A percentile compares a stretch with the other conserved stretches of the same genome.
These are phyloP conservation scores for Argentina silus DNA, from an alignment of 2,797 vertebrate genomes.

Conservation along the genomic window DNA sequence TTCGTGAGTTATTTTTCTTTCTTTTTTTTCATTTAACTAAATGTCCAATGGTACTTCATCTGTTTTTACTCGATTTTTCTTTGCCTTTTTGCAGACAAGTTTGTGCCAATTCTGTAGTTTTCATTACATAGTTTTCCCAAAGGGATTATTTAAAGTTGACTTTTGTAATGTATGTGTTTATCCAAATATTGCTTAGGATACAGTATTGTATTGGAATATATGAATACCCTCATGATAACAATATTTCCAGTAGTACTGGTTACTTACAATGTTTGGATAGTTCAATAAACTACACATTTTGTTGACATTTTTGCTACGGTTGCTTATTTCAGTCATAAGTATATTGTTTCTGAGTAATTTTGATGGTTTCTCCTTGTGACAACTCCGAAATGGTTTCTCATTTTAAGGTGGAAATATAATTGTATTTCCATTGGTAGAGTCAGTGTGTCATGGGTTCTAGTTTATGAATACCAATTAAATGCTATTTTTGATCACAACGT, in stretches of 20 bases:
- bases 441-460: too few species aligned
- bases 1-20: conserved; percentile 61
- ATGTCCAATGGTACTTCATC: conserved; percentile 65
- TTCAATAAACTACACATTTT: conserved; percentile 79
- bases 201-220: conserved; percentile 41
- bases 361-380: not conserved
- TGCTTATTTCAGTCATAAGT: conserved; percentile 22
- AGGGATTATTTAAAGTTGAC: conserved; percentile 63
- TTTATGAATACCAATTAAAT: too few species aligned
- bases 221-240: conserved; percentile 57
- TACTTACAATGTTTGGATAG: conserved; percentile 74
- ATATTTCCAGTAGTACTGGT: conserved; percentile 66
- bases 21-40: conserved; percentile 66
- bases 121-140: conserved; percentile 56
- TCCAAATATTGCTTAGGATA: conserved; percentile 61
- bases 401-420: not conserved
- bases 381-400: not conserved
- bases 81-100: conserved; percentile 67
- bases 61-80: conserved; percentile 61
- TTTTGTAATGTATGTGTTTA: conserved; percentile 72
- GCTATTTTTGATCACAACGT: not conserved
- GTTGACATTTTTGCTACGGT: conserved; percentile 48
- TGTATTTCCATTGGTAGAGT: not conserved
- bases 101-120: conserved; percentile 71
- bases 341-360: too few species aligned